These are phyloP conservation scores for Esperia sulphurella DNA, from an alignment of 2,888 invertebrate species.

Conservation along the genomic window DNA sequence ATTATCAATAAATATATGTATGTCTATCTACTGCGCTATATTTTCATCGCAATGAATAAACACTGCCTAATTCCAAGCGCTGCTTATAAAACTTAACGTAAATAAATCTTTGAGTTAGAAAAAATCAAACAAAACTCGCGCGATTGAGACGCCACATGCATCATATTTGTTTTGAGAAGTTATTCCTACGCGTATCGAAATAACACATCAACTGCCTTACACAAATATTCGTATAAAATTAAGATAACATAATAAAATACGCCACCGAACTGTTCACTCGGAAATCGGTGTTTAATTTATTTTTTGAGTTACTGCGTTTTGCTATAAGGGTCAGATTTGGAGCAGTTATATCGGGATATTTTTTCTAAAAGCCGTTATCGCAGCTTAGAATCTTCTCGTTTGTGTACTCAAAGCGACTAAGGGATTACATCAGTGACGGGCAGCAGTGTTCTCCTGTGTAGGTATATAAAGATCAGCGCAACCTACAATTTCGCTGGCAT, in stretches of 20 bases:
- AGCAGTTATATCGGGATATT: not conserved
- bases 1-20: too few species aligned
- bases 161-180: slow-evolving; percentile 66
- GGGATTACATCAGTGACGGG: too few species aligned
- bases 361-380: too few species aligned
- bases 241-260: slow-evolving; percentile 64
- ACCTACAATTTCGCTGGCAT: too few species aligned
- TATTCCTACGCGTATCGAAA: slow-evolving; percentile 63
- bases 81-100: slow-evolving; percentile 40
- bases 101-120: slow-evolving; percentile 44
- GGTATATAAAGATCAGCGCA: too few species aligned
- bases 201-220: slow-evolving; percentile 48
- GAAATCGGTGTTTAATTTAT: slow-evolving; percentile 14
- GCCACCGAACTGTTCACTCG: slow-evolving; percentile 1
- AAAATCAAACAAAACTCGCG: slow-evolving; percentile 26
- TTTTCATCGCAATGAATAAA: too few species aligned
- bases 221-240: slow-evolving; percentile 58
- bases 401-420: too few species aligned
- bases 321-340: not conserved
- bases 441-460: too few species aligned
- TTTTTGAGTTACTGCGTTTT: slow-evolving; percentile 23
- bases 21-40: too few species aligned
- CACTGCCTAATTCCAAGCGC: too few species aligned
- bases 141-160: slow-evolving; percentile 66
- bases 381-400: too few species aligned